phyloP scores from a whole-genome alignment of 64 coral and sea anemone genomes.

The Actinia equina region DNA sequence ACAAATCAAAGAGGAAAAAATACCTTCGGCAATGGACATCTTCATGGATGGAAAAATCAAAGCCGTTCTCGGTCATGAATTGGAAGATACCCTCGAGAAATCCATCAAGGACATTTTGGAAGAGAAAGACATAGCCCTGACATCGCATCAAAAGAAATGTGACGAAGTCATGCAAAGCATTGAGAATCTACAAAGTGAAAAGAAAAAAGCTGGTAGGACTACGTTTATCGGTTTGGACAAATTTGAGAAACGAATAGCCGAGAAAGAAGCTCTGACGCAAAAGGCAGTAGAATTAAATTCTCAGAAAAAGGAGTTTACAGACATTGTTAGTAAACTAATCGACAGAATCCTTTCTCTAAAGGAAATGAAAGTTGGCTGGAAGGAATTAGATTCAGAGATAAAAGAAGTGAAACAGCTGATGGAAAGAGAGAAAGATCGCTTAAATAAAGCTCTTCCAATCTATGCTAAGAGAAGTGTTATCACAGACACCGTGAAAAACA shows the following conservation, averaged over 20 bases:
- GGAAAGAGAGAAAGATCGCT: slow-evolving; percentile 56
- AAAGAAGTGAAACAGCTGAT: slow-evolving; percentile 28
- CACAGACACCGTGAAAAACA: slow-evolving; percentile 47
- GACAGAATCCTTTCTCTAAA: background rate
- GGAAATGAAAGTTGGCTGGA: slow-evolving; percentile 5
- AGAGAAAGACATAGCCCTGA: background rate
- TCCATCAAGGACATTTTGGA: background rate
- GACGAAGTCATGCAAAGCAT: background rate
- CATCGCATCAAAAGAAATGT: background rate
- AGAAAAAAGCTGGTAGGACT: background rate
- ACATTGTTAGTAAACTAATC: background rate
- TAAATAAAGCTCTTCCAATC: slow-evolving; percentile 66
- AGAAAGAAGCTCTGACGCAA: slow-evolving; percentile 47
- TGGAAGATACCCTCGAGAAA: background rate
- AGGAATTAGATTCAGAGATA: slow-evolving; percentile 4
- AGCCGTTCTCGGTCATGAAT: background rate
- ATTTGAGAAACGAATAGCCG: slow-evolving; percentile 36
- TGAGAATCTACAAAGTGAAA: background rate
- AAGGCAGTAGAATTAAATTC: slow-evolving; percentile 52
- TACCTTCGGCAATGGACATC: background rate
- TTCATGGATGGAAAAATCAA: background rate
- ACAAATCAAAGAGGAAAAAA: background rate
- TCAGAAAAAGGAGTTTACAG: slow-evolving; percentile 48
- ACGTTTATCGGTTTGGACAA: slow-evolving; percentile 30
- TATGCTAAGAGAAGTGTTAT: slow-evolving; percentile 69